Evolutionary conservation across 2,113 vertebrate genomes (phyloP).

Genomic region (Caranx melampygus): DNA sequence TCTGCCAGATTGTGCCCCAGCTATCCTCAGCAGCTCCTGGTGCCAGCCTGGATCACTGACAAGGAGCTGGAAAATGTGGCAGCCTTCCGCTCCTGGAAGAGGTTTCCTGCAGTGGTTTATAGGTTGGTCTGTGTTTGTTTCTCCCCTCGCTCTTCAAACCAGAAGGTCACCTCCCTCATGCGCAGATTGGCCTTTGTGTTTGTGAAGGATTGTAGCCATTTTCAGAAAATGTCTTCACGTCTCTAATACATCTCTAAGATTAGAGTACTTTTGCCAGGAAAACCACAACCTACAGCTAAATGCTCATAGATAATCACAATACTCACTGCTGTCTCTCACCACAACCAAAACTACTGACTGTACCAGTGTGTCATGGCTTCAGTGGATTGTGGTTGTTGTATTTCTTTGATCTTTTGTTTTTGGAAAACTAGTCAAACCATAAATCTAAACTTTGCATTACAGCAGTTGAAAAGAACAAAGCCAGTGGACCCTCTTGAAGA

Average conservation of each 20-base stretch:
- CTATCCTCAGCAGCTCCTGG: slow-evolving; percentile 96
- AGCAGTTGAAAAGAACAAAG: slow-evolving; percentile 8
- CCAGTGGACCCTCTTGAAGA: background rate
- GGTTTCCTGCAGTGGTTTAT: slow-evolving; percentile 96
- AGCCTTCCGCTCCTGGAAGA: slow-evolving; percentile 97
- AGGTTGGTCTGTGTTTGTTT: slow-evolving; percentile 83
- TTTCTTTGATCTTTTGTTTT: slow-evolving; percentile 27
- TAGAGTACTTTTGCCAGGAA: slow-evolving; percentile 5
- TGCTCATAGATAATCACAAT: background rate
- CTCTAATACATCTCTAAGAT: background rate
- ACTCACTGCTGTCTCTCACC: background rate
- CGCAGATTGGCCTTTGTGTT: slow-evolving; percentile 4
- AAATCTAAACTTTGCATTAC: background rate
- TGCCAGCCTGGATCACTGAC: slow-evolving; percentile 97
- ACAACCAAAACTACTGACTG: background rate
- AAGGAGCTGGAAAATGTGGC: slow-evolving; percentile 97
- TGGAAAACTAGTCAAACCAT: background rate
- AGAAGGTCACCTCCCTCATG: background rate
- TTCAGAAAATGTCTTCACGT: slow-evolving; percentile 10
- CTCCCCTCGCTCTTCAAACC: slow-evolving; percentile 1
- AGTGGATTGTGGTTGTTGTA: background rate
- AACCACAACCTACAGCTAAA: slow-evolving; percentile 6
- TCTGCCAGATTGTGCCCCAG: slow-evolving; percentile 92
- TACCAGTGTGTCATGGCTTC: background rate
- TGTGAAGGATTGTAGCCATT: background rate